These are phyloP conservation scores for Tapirus terrestris DNA, from an alignment of 2,113 vertebrate species.

Conservation along the genomic window DNA sequence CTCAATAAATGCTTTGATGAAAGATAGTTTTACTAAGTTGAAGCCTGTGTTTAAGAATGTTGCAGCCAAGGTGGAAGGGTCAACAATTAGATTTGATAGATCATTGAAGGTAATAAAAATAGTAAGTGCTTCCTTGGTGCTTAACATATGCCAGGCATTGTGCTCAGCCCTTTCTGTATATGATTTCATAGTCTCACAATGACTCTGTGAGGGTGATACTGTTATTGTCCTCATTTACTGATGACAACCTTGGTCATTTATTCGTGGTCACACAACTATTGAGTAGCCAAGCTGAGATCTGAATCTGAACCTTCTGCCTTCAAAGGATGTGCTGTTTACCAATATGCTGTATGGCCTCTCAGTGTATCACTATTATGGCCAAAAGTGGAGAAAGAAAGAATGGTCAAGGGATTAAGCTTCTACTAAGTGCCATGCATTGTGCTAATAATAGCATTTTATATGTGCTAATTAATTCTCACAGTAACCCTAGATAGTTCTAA, in stretches of 20 bases:
- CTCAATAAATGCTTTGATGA: constrained; percentile 63
- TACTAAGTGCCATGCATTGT: not conserved
- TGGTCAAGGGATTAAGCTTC: not conserved
- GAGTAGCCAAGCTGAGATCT: not conserved
- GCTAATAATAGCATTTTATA: not conserved
- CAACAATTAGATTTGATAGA: not conserved
- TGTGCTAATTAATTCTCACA: not conserved
- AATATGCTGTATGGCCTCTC: not conserved
- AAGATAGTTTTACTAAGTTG: constrained; percentile 53
- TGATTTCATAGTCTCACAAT: not conserved
- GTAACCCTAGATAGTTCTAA: not conserved
- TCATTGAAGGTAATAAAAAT: not conserved
- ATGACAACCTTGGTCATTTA: not conserved
- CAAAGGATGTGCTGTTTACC: not conserved
- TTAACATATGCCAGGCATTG: not conserved
- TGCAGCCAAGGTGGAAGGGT: not conserved
- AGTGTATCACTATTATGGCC: not conserved
- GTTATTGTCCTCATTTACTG: not conserved
- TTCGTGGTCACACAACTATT: not conserved
- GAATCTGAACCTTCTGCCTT: not conserved
- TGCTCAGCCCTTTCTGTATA: not conserved
- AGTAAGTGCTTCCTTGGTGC: not conserved
- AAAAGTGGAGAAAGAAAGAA: not conserved
- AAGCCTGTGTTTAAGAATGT: not conserved
- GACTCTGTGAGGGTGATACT: not conserved